Evolutionary conservation across 2,888 invertebrate genomes (phyloP).

Genomic region (Bombyx huttoni): DNA sequence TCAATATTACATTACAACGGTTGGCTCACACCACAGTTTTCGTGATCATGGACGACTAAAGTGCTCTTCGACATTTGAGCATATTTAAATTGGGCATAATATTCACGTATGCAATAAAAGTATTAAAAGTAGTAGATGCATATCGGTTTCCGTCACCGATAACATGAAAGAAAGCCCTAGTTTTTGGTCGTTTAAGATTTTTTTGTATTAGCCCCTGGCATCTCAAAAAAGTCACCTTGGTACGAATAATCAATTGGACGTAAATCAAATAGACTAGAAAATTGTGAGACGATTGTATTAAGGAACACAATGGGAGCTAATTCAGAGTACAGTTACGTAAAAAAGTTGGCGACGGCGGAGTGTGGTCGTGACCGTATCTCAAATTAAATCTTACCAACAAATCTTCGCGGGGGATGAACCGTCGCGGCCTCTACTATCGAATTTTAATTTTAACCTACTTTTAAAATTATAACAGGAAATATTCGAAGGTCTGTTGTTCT

Average conservation of each 20-base stretch:
- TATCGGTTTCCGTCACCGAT: no score
- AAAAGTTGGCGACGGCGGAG: constrained; percentile 51
- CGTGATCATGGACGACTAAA: no score
- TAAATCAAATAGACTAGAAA: constrained; percentile 2
- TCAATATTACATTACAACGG: no score
- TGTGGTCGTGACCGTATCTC: constrained; percentile 62
- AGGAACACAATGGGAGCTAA: constrained; percentile 37
- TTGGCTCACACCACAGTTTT: no score
- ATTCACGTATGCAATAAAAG: no score
- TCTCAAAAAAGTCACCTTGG: background rate
- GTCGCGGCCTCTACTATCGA: constrained; percentile 26
- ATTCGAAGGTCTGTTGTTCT: background rate
- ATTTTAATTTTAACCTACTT: constrained; percentile 1
- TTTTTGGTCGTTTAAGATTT: background rate
- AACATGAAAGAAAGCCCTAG: no score
- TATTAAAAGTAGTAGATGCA: no score
- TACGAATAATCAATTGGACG: background rate
- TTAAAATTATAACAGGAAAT: background rate
- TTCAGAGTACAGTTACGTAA: constrained; percentile 40
- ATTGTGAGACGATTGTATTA: constrained; percentile 2
- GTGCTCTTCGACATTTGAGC: no score
- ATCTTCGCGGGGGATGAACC: constrained; percentile 57
- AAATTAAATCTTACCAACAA: constrained; percentile 69
- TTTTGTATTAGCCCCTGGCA: no score
- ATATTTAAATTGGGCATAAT: no score